These are phyloP conservation scores for Ophraella communa DNA, from an alignment of 2,888 invertebrate species.

Conservation along the genomic window DNA sequence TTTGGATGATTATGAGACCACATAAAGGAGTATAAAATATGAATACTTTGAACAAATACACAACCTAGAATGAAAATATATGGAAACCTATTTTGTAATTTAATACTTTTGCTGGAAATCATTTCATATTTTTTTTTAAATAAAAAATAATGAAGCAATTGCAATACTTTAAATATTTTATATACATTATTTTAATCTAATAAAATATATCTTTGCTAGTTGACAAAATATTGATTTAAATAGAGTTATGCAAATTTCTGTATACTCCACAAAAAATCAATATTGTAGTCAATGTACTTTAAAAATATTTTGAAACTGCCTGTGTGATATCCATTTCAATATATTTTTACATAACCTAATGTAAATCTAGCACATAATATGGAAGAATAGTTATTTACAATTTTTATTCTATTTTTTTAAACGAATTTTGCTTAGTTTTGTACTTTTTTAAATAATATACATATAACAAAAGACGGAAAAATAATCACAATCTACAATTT, in stretches of 20 bases:
- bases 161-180: too few species aligned
- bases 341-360: slow-evolving; percentile 6
- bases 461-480: slow-evolving; percentile 38
- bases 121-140: too few species aligned
- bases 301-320: slow-evolving; percentile 1
- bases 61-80: too few species aligned
- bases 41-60: too few species aligned
- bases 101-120: too few species aligned
- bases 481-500: slow-evolving; percentile 40
- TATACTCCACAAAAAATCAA: not conserved
- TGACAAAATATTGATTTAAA: not conserved
- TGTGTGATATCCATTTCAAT: slow-evolving; percentile 8
- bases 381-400: slow-evolving; percentile 38
- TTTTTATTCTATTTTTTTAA: slow-evolving; percentile 32
- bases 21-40: too few species aligned
- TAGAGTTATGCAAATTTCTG: too few species aligned
- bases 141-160: too few species aligned
- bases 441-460: slow-evolving; percentile 36
- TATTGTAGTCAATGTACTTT: not conserved
- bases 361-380: slow-evolving; percentile 28
- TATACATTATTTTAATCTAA: too few species aligned
- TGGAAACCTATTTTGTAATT: too few species aligned
- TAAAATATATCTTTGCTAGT: not conserved
- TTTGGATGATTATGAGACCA: too few species aligned
- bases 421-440: slow-evolving; percentile 36